Conservation (phyloP, 2,797 vertebrate species). For the Salarias fasciatus region DNA sequence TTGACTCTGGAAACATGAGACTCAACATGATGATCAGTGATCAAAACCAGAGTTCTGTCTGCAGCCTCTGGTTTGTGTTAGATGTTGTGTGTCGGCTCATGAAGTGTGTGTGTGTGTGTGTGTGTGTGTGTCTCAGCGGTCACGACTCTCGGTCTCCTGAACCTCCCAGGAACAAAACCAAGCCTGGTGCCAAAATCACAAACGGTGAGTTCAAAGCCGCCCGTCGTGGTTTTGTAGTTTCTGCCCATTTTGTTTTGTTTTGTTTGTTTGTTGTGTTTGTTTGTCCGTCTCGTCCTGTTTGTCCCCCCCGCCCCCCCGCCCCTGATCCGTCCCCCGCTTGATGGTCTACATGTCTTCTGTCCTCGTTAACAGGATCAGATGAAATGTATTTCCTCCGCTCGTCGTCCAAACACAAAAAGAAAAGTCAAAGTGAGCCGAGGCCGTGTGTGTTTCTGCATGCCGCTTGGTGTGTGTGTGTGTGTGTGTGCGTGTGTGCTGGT, state of each 20-base stretch:
- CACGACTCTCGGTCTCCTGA: slow-evolving; percentile 63
- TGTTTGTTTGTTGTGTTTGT: slow-evolving; percentile 46
- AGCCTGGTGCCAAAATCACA: slow-evolving; percentile 72
- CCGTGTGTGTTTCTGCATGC: not conserved
- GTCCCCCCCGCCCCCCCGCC: too few species aligned
- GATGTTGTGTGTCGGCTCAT: too few species aligned
- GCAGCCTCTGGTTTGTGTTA: too few species aligned
- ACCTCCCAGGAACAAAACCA: slow-evolving; percentile 56
- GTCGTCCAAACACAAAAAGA: slow-evolving; percentile 93
- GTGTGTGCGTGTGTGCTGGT: not conserved
- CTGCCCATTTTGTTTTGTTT: too few species aligned
- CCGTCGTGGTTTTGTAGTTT: too few species aligned
- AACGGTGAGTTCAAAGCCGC: slow-evolving; percentile 76
- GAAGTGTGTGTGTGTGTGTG: not conserved
- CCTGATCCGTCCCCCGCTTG: too few species aligned
- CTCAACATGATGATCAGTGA: too few species aligned
- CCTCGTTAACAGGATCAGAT: slow-evolving; percentile 84
- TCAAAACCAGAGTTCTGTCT: not conserved
- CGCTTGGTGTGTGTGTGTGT: slow-evolving; percentile 8
- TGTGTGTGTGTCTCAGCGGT: slow-evolving; percentile 60
- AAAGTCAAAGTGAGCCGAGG: slow-evolving; percentile 84
- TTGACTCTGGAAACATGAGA: too few species aligned
- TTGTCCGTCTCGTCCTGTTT: not conserved
- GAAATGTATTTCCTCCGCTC: slow-evolving; percentile 93
- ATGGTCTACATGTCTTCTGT: not conserved